Evolutionary conservation across 2,113 vertebrate species (phyloP).

Genomic region (Anthoscopus minutus): DNA sequence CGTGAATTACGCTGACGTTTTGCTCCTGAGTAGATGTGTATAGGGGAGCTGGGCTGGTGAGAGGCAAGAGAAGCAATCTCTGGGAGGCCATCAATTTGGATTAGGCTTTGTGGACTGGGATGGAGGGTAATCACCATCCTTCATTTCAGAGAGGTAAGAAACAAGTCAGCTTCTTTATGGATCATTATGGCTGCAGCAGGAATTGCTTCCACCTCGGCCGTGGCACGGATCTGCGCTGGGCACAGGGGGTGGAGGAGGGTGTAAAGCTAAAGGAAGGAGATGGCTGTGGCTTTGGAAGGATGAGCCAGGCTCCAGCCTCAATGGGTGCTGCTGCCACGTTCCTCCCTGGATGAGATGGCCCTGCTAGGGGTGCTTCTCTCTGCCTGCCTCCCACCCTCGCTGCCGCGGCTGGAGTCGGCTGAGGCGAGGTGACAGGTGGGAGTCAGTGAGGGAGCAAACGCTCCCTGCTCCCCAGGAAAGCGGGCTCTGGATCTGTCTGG

Average conservation of each 20-base stretch:
- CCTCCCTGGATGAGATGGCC: background rate
- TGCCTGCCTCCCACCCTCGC: background rate
- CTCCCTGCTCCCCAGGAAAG: background rate
- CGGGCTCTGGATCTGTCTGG: rapidly evolving
- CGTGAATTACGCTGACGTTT: background rate
- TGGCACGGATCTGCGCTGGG: rapidly evolving
- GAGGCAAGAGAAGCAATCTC: constrained; percentile 2
- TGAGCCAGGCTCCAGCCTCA: rapidly evolving
- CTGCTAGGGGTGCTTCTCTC: background rate
- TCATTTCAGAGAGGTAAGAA: constrained; percentile 35
- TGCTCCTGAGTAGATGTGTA: background rate
- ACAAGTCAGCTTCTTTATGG: constrained; percentile 22
- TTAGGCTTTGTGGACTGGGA: constrained; percentile 33
- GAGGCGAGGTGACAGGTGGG: rapidly evolving
- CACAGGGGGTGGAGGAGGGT: background rate
- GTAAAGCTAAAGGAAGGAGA: background rate
- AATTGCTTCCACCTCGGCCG: background rate
- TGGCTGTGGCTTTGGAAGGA: background rate
- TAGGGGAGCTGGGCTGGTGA: background rate
- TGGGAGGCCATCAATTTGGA: constrained; percentile 20
- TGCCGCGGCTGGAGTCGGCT: rapidly evolving
- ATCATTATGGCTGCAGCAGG: background rate
- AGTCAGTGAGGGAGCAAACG: background rate
- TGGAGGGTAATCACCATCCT: constrained; percentile 41
- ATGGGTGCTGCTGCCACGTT: background rate